phyloP scores from a whole-genome alignment of 2,113 vertebrate genomes.

The Macroglossus sobrinus region DNA sequence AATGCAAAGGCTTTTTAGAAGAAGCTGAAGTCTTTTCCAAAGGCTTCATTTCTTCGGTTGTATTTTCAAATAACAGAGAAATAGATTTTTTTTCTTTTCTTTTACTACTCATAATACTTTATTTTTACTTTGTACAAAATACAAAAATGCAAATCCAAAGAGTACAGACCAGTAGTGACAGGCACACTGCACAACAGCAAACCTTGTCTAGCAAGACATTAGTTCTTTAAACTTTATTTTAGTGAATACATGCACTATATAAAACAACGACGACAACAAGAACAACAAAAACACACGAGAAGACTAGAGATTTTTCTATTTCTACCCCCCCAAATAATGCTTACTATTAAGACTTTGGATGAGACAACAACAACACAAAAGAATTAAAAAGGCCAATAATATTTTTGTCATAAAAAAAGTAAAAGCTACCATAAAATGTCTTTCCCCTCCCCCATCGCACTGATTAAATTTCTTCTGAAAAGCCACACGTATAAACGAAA shows the following conservation, averaged over 20 bases:
- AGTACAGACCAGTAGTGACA: slow-evolving; percentile 82
- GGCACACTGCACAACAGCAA: slow-evolving; percentile 81
- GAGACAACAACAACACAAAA: slow-evolving; percentile 52
- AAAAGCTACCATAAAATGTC: slow-evolving; percentile 72
- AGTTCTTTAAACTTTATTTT: slow-evolving; percentile 79
- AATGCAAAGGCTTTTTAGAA: background rate
- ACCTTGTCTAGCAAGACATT: slow-evolving; percentile 80
- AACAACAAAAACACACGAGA: slow-evolving; percentile 62
- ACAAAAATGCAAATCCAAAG: slow-evolving; percentile 86
- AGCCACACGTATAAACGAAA: slow-evolving; percentile 73
- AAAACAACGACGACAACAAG: slow-evolving; percentile 73
- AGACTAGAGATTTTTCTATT: slow-evolving; percentile 74
- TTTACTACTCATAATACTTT: slow-evolving; percentile 82
- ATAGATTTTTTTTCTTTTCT: background rate
- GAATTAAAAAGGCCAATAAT: slow-evolving; percentile 77
- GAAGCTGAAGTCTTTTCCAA: background rate
- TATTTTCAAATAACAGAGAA: slow-evolving; percentile 38
- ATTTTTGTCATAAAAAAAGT: slow-evolving; percentile 78
- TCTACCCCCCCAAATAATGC: slow-evolving; percentile 77
- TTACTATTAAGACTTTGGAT: slow-evolving; percentile 74
- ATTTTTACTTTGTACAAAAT: slow-evolving; percentile 88
- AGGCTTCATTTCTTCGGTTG: background rate
- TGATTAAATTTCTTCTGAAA: slow-evolving; percentile 79
- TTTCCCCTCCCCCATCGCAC: slow-evolving; percentile 53
- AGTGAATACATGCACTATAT: slow-evolving; percentile 85